A percentile compares a stretch with the other conserved stretches of the same genome.
These are phyloP conservation scores for Didymodactylos carnosus DNA, from an alignment of 2,888 invertebrate genomes.

Conservation along the genomic window DNA sequence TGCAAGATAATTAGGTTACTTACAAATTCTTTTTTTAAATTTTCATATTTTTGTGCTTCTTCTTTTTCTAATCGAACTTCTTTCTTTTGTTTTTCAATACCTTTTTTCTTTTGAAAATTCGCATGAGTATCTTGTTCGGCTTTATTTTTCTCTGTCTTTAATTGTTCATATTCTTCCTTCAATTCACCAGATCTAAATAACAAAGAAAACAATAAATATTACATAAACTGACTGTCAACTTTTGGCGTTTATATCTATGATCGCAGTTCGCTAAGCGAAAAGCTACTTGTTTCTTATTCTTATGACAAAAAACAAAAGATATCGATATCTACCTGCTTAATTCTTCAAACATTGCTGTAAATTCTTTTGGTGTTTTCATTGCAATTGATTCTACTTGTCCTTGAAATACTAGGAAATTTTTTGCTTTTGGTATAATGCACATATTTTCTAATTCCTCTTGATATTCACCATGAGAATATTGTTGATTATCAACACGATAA, in stretches of 20 bases:
- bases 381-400: conserved; percentile 97
- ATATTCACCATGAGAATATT: conserved; percentile 62
- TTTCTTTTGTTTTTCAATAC: conserved; percentile 88
- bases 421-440: conserved; percentile 92
- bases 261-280: no score
- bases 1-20: background rate
- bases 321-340: no score
- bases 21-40: conserved; percentile 63
- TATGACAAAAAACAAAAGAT: no score
- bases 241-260: no score
- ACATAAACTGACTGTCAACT: no score
- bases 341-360: conserved; percentile 88
- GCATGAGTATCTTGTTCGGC: conserved; percentile 95
- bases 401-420: conserved; percentile 96
- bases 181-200: conserved; percentile 67
- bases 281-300: no score
- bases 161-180: conserved; percentile 77
- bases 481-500: conserved; percentile 55
- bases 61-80: conserved; percentile 94
- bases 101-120: conserved; percentile 92
- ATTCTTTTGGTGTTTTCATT: conserved; percentile 97
- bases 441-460: conserved; percentile 68
- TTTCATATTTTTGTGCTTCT: conserved; percentile 88
- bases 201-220: no score
- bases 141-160: conserved; percentile 76